phyloP scores from a whole-genome alignment of 2,888 invertebrate species.

The Metallyticus violacea region DNA sequence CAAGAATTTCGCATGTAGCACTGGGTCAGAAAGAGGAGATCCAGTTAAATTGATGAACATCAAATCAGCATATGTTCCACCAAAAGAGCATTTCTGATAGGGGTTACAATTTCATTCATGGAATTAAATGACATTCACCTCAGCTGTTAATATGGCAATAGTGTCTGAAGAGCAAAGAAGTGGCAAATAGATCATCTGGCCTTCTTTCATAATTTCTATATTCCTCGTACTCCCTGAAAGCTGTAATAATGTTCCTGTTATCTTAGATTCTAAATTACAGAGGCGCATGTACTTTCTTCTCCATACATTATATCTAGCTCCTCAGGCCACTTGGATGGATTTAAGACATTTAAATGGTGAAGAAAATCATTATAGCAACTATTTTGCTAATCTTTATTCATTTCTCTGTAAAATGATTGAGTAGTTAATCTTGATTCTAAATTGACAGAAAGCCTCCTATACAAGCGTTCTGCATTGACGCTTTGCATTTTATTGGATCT shows the following conservation, averaged over 20 bases:
- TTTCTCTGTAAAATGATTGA: not conserved
- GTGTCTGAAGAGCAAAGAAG: not conserved
- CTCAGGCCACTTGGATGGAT: not conserved
- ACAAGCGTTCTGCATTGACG: not conserved
- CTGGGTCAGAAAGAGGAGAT: not conserved
- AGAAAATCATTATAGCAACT: not conserved
- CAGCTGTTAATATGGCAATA: not conserved
- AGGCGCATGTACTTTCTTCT: not conserved
- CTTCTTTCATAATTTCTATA: not conserved
- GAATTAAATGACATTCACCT: not conserved
- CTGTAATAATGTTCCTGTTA: not conserved
- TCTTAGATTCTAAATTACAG: not conserved
- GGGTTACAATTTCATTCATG: not conserved
- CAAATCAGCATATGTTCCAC: not conserved
- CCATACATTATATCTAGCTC: not conserved
- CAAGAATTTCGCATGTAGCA: no score
- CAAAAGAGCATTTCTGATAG: not conserved
- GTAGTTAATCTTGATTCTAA: not conserved
- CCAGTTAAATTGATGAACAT: not conserved
- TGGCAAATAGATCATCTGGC: not conserved
- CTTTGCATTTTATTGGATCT: not conserved
- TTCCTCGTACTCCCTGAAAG: not conserved
- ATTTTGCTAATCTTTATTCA: not conserved
- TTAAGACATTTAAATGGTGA: not conserved
- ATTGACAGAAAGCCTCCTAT: not conserved